Conservation (phyloP, 1,140 invertebrate species). For the Hermetia illucens region DNA sequence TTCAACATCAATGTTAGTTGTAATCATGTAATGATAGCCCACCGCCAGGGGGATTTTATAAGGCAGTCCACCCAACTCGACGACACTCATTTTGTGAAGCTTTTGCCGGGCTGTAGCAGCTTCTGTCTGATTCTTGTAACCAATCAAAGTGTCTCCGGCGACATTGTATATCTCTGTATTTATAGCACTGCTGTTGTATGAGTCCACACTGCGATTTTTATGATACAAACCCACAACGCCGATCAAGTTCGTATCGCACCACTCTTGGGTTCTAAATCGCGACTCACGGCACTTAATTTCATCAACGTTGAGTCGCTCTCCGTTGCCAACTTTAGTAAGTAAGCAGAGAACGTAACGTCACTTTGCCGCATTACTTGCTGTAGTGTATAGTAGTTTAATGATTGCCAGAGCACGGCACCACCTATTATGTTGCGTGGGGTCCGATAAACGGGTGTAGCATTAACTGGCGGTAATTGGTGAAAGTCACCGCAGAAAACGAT, state of each 20-base stretch:
- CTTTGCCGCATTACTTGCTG: conserved; percentile 15
- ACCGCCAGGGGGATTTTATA: conserved; percentile 20
- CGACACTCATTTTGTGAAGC: conserved; percentile 21
- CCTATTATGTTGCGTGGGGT: conserved; percentile 8
- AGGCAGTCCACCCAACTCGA: conserved; percentile 23
- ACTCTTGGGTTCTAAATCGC: too few species aligned
- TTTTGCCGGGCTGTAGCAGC: conserved; percentile 12
- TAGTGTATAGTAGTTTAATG: conserved; percentile 14
- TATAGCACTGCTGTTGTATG: too few species aligned
- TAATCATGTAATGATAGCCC: conserved; percentile 21
- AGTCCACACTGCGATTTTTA: too few species aligned
- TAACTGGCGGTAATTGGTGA: conserved; percentile 11
- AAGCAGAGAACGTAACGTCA: conserved; percentile 12
- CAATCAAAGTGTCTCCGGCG: neutral
- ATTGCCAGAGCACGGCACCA: conserved; percentile 11
- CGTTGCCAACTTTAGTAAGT: conserved; percentile 20
- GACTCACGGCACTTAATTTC: conserved; percentile 9
- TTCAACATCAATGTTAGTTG: conserved; percentile 23
- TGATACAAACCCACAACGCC: too few species aligned
- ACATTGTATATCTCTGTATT: too few species aligned
- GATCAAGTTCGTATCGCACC: too few species aligned
- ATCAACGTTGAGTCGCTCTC: conserved; percentile 3
- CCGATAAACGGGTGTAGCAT: conserved; percentile 12
- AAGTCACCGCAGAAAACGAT: conserved; percentile 13
- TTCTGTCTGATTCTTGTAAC: conserved; percentile 11